Percentiles rank a stretch among this genome's conserved stretches.
Conservation (phyloP, 2,113 vertebrate genomes). For the Hippocampus mohnikei region DNA sequence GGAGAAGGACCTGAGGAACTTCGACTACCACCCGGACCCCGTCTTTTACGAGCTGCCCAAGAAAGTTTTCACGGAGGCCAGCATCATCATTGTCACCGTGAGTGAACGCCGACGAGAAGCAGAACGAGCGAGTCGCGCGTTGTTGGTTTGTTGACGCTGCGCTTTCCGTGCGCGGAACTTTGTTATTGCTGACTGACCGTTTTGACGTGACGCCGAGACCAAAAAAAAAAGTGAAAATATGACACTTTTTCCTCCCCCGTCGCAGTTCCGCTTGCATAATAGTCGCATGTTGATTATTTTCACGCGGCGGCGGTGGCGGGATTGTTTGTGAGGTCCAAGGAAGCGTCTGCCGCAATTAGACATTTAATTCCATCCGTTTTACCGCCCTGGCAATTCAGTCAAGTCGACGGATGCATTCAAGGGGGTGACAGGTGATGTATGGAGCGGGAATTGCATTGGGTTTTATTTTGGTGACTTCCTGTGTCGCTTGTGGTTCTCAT, state of each 20-base stretch:
- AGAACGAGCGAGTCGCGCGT: neutral
- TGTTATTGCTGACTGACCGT: neutral
- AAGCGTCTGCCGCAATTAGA: slow-evolving; percentile 9
- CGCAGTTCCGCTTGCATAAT: slow-evolving; percentile 1
- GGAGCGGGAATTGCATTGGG: neutral
- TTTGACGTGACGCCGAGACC: neutral
- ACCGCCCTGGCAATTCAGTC: neutral
- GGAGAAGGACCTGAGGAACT: slow-evolving; percentile 72
- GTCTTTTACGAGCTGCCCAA: slow-evolving; percentile 67
- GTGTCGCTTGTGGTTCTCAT: neutral
- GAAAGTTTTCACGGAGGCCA: slow-evolving; percentile 61
- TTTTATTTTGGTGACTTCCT: neutral
- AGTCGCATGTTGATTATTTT: slow-evolving; percentile 17
- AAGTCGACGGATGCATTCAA: neutral
- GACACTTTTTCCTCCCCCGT: neutral
- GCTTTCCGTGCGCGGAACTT: neutral
- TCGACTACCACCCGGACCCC: slow-evolving; percentile 84
- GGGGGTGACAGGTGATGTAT: neutral
- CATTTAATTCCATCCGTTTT: neutral
- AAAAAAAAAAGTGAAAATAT: neutral
- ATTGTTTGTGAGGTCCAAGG: slow-evolving; percentile 20
- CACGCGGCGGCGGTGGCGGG: neutral
- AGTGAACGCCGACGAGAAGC: slow-evolving; percentile 17
- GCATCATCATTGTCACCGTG: slow-evolving; percentile 71
- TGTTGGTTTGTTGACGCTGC: slow-evolving; percentile 1